These are phyloP conservation scores for Atractosteus spatula DNA, from an alignment of 2,113 vertebrate genomes.

Conservation along the genomic window DNA sequence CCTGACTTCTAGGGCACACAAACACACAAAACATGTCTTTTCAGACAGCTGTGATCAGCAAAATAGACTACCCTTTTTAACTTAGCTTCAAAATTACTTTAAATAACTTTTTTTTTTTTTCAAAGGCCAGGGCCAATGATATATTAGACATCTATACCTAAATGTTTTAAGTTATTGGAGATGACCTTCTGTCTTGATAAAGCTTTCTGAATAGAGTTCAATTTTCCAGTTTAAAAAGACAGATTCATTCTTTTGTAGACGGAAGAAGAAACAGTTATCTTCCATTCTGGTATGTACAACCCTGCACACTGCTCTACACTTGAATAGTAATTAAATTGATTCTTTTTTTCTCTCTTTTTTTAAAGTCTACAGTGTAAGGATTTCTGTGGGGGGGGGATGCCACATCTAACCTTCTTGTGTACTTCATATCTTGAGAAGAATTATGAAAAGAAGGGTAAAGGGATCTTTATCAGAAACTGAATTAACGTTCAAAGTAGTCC, in stretches of 20 bases:
- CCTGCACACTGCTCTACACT: conserved; percentile 85
- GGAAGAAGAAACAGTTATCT: conserved; percentile 85
- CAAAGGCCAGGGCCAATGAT: conserved; percentile 56
- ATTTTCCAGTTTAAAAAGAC: conserved; percentile 82
- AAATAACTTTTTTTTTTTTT: too few species aligned
- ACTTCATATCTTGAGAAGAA: conserved; percentile 97
- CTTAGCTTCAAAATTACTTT: too few species aligned
- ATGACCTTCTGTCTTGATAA: conserved; percentile 90
- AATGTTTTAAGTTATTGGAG: conserved; percentile 75
- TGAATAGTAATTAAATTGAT: conserved; percentile 99
- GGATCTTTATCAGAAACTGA: conserved; percentile 99
- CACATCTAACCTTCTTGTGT: conserved; percentile 98
- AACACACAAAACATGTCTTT: too few species aligned
- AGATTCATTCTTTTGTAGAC: conserved; percentile 83
- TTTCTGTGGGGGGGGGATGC: conserved; percentile 77
- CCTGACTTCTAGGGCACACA: too few species aligned
- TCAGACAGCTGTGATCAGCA: too few species aligned
- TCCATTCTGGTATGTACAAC: conserved; percentile 78
- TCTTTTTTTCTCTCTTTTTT: conserved; percentile 70
- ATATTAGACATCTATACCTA: conserved; percentile 70
- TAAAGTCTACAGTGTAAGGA: conserved; percentile 56
- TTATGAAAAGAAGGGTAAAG: conserved; percentile 98
- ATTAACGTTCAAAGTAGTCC: conserved; percentile 99
- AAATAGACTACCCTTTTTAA: too few species aligned
- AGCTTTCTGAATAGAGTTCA: conserved; percentile 85